These are phyloP conservation scores for Parelbella ahira DNA, from an alignment of 2,888 invertebrate species.

Conservation along the genomic window DNA sequence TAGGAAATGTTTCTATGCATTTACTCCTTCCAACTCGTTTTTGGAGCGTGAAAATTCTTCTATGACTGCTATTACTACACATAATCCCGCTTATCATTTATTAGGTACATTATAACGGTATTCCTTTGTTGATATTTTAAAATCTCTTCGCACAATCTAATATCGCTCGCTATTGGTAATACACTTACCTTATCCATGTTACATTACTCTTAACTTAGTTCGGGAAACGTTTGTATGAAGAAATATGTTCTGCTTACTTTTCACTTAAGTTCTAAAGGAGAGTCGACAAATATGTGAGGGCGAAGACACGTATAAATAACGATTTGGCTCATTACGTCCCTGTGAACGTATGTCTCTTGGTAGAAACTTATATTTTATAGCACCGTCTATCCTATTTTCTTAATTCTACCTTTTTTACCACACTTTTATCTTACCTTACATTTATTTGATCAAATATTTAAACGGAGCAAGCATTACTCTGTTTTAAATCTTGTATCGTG, in stretches of 20 bases:
- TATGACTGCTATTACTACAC: no score
- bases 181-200: constrained; percentile 1
- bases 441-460: no score
- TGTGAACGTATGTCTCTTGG: constrained; percentile 17
- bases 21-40: no score
- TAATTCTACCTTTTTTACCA: not conserved
- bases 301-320: constrained; percentile 24
- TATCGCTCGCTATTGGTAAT: not conserved
- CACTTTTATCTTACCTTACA: no score
- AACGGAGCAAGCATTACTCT: no score
- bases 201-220: constrained; percentile 23
- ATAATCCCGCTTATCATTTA: no score
- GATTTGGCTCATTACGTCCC: constrained; percentile 19
- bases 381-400: not conserved
- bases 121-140: no score
- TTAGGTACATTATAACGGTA: no score
- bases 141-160: no score
- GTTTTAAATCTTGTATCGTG: no score
- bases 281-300: constrained; percentile 20
- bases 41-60: no score
- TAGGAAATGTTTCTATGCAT: no score
- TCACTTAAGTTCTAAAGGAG: constrained; percentile 24
- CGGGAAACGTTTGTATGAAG: constrained; percentile 22
- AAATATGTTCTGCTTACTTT: constrained; percentile 26
- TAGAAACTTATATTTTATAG: constrained; percentile 15